These are phyloP conservation scores for Chitala chitala DNA, from an alignment of 2,113 vertebrate genomes.

Conservation along the genomic window DNA sequence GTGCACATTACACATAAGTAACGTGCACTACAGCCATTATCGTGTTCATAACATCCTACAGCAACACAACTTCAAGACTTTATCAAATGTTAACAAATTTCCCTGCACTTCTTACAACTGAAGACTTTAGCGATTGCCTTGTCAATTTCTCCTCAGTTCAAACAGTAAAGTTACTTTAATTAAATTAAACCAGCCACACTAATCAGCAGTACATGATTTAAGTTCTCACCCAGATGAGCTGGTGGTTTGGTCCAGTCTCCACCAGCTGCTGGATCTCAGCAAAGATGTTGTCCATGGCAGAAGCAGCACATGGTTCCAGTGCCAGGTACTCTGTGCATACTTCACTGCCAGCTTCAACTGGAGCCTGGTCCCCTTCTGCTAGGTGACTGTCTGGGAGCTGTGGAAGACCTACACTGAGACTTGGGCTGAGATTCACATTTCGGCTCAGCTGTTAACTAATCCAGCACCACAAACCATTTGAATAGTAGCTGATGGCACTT, in stretches of 20 bases:
- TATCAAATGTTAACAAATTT: too few relatives aligned
- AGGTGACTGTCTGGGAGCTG: background rate
- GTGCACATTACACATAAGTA: too few relatives aligned
- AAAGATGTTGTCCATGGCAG: constrained; percentile 41
- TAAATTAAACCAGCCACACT: background rate
- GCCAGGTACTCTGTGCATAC: constrained; percentile 13
- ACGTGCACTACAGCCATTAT: too few relatives aligned
- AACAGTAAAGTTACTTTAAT: background rate
- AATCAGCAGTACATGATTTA: background rate
- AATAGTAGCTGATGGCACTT: too few relatives aligned
- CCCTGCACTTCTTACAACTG: too few relatives aligned
- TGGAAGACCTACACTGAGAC: background rate
- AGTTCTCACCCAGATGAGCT: constrained; percentile 49
- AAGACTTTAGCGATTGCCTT: too few relatives aligned
- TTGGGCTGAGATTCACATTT: background rate
- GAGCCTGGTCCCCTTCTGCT: background rate
- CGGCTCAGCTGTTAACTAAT: too few relatives aligned
- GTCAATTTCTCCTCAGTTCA: too few relatives aligned
- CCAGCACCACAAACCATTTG: too few relatives aligned
- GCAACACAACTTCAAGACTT: too few relatives aligned
- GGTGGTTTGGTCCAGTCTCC: constrained; percentile 32
- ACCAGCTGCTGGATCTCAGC: constrained; percentile 39
- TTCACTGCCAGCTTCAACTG: background rate
- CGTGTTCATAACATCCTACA: too few relatives aligned
- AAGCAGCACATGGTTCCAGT: constrained; percentile 26